Conservation (phyloP, 2,113 vertebrate species). For the Desmodus rotundus region DNA sequence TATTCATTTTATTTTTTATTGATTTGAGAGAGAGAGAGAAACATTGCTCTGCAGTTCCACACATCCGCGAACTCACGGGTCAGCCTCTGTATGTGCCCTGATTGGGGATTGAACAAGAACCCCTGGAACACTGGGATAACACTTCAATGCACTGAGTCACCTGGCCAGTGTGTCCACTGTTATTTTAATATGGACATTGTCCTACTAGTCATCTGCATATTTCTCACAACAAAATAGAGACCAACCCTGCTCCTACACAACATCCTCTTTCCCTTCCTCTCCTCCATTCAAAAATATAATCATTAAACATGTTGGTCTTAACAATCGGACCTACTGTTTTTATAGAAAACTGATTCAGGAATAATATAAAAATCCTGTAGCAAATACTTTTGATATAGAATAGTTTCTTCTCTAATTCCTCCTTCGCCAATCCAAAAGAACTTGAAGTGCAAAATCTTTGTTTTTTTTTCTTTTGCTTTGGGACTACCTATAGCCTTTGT, state of each 20-base stretch:
- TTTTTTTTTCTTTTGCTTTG: neutral
- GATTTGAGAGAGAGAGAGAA: too few relatives aligned
- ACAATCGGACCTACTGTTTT: neutral
- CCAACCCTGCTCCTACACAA: neutral
- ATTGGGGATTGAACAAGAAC: too few relatives aligned
- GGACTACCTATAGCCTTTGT: neutral
- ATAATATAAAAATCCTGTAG: neutral
- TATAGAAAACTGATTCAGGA: slow-evolving; percentile 2
- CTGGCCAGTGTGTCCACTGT: neutral
- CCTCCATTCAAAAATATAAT: neutral
- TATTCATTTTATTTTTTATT: too few relatives aligned
- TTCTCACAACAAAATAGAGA: neutral
- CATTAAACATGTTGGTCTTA: neutral
- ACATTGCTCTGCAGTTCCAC: too few relatives aligned
- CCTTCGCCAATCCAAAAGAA: neutral
- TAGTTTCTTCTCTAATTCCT: slow-evolving; percentile 16
- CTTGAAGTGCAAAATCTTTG: neutral
- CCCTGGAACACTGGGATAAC: too few relatives aligned
- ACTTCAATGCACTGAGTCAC: too few relatives aligned
- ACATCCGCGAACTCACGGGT: too few relatives aligned
- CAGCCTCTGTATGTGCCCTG: too few relatives aligned
- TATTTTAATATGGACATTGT: neutral
- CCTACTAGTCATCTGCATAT: neutral
- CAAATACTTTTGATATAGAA: slow-evolving; percentile 10
- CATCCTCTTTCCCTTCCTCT: neutral